These are phyloP conservation scores for Falco biarmicus DNA, from an alignment of 2,797 vertebrate genomes.

Conservation along the genomic window DNA sequence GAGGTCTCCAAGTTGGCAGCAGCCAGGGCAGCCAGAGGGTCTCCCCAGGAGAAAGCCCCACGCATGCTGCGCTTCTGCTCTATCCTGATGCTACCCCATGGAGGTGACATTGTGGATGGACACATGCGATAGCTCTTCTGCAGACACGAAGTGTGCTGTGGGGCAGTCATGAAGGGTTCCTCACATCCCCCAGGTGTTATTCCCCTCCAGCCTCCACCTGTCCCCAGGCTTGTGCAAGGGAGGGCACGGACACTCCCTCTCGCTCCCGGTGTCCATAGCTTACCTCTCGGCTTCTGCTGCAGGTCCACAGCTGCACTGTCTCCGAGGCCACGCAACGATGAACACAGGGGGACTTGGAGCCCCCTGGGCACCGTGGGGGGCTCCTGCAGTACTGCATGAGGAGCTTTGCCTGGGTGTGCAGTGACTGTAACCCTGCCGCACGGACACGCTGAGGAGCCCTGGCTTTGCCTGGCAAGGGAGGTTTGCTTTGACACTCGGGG, in stretches of 20 bases:
- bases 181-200: neutral
- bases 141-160: fast-evolving
- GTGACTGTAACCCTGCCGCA: neutral
- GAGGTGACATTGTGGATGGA: neutral
- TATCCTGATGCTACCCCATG: neutral
- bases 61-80: neutral
- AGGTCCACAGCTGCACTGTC: neutral
- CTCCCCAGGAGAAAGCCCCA: neutral
- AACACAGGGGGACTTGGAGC: neutral
- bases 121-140: neutral
- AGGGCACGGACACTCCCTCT: neutral
- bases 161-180: neutral
- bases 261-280: neutral
- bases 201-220: neutral
- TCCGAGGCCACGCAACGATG: fast-evolving
- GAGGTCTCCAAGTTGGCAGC: neutral
- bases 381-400: neutral
- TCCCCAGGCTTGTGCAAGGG: neutral
- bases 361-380: neutral
- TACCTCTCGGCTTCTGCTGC: neutral
- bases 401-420: neutral
- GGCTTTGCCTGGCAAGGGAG: neutral
- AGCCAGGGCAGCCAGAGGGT: neutral
- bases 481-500: neutral
- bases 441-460: neutral